Base-by-base conservation (phyloP, 2,113 vertebrate species). In the Sigmodon hispidus region DNA sequence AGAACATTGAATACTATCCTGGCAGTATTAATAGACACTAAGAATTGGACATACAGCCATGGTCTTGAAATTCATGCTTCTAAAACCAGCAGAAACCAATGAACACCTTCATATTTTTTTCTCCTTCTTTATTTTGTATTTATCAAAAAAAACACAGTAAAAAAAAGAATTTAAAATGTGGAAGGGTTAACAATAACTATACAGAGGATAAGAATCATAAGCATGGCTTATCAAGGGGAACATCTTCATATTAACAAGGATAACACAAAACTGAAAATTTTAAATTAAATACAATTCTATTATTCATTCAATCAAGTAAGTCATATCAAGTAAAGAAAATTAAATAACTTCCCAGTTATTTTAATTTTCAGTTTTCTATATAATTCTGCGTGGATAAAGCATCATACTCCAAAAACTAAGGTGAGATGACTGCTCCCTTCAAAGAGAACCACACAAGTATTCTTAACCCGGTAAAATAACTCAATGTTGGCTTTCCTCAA, bases 351-450 rank as follows among this genome's bases (percentile, higher is more conserved):
- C 7, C 21, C 48, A 87, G 94, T 91, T 80, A 36, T 81, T 85
- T 87, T 89, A 69, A 91, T 85, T 96, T 96, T 69, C 24, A 29
- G 48, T 96, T 94, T 91, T 61, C 70, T 75, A 48, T 7, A n/a
- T n/a, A 70, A 88, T 81, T 96, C 76, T 76, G 34, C 80, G 21
- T 87, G 43, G 29, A 75, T 9, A 61, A 67, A 57, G 45, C 40
- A 11, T 36, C 45, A 79, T 76, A 43, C 10, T 86, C 29, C 5
- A 1, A 48, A 61, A 84, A 48, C 45, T 76, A 80, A 80, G 75
- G 11, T 50, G 3, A 93, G 83, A 52, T 59, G 43, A 72, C 26
- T 69, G 63, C 15, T 69, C 12, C 12, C 16, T 90, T 77, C n/a
- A 61, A 52, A n/a, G 45, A n/a, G 63, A 80, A 76, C 57, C 45